These are phyloP conservation scores for Drosophila mimetica DNA, from an alignment of 2,888 invertebrate species.

Conservation along the genomic window DNA sequence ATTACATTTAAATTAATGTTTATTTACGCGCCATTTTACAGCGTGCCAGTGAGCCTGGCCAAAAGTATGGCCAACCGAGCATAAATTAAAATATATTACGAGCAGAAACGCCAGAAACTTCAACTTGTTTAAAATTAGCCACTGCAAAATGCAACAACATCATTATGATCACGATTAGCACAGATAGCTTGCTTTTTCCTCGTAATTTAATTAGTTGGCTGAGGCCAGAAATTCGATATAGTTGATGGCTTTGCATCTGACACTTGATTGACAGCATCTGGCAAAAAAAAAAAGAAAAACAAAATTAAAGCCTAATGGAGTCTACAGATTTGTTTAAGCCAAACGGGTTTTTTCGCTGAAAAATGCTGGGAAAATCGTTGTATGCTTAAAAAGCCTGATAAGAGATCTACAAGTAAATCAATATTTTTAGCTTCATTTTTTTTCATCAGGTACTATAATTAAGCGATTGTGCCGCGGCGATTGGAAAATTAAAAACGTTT, in stretches of 20 bases:
- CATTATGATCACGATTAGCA: conserved; percentile 34
- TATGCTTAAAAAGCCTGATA: conserved; percentile 17
- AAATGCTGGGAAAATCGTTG: conserved; percentile 32
- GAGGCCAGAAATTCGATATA: conserved; percentile 81
- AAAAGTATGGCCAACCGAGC: conserved; percentile 76
- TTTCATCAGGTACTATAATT: conserved; percentile 69
- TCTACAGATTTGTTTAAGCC: conserved; percentile 18
- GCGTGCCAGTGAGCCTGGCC: conserved; percentile 57
- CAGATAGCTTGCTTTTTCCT: conserved; percentile 56
- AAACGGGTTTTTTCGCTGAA: conserved; percentile 20
- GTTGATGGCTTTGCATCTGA: conserved; percentile 79
- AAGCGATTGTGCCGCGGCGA: conserved; percentile 69
- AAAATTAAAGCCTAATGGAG: conserved; percentile 22
- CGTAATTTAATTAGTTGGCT: conserved; percentile 82
- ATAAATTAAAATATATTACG: conserved; percentile 78
- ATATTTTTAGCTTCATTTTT: conserved; percentile 8
- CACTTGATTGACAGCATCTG: conserved; percentile 80
- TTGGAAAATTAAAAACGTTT: conserved; percentile 77
- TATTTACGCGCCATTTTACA: conserved; percentile 76
- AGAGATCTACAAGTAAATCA: conserved; percentile 42
- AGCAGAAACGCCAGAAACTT: conserved; percentile 32
- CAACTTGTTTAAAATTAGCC: conserved; percentile 72
- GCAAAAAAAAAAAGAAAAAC: conserved; percentile 23
- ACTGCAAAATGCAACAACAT: conserved; percentile 39
- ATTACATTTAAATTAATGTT: conserved; percentile 79